Base-by-base conservation (phyloP, 1,140 invertebrate species). In the Propsilocerus akamusi region DNA sequence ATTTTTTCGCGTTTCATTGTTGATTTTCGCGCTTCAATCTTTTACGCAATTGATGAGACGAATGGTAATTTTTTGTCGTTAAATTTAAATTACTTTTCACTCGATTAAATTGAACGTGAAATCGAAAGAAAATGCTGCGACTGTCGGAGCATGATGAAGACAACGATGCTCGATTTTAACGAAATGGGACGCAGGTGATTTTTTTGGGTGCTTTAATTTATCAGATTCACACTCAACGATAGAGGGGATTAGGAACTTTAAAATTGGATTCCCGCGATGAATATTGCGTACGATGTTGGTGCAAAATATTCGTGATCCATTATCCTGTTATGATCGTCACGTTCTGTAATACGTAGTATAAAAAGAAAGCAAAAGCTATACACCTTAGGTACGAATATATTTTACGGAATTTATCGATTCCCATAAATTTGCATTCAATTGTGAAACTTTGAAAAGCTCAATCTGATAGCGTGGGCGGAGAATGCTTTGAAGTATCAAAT, bases 191-290 rank as follows among this genome's bases (percentile, higher is more conserved):
- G 34, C 34, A 41, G 34, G 34, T 41, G 34, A 41, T 41, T 41
- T 20, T 41, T n/a, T n/a, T n/a, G n/a, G n/a, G 34, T 20, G 34
- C 34, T 41, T 41, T 41, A 41, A 41, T 41, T 41, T 41, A 41
- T 41, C 34, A 41, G 34, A 41, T 41, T 41, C 22, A 5, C 14
- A n/a, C n/a, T n/a, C n/a, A n/a, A n/a, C n/a, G n/a, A n/a, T n/a
- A n/a, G n/a, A n/a, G n/a, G n/a, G n/a, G n/a, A n/a, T n/a, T n/a
- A n/a, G n/a, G n/a, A n/a, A n/a, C n/a, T n/a, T n/a, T n/a, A n/a
- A n/a, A n/a, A n/a, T n/a, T n/a, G n/a, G n/a, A n/a, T n/a, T n/a
- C n/a, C n/a, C n/a, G n/a, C n/a, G n/a, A n/a, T n/a, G n/a, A n/a
- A n/a, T n/a, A n/a, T n/a, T n/a, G n/a, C n/a, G n/a, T n/a, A n/a